Percentiles rank a stretch among this genome's conserved stretches.
phyloP scores from a whole-genome alignment of 2,888 invertebrate genomes.

The Platypus cylindrus region DNA sequence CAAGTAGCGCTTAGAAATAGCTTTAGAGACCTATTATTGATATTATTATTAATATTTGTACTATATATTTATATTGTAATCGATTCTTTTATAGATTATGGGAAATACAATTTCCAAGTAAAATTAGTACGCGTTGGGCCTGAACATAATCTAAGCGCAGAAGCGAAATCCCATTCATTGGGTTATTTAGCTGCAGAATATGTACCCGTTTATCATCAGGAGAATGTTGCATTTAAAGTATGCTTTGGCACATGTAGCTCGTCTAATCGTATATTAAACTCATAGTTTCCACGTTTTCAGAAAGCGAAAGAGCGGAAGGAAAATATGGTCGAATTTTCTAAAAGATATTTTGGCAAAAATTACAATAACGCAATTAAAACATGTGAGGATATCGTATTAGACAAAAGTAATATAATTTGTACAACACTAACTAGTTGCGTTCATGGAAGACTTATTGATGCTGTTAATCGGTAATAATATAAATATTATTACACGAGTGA shows the following conservation, averaged over 20 bases:
- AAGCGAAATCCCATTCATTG: slow-evolving; percentile 7
- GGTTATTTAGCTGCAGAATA: slow-evolving; percentile 12
- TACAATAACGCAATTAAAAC: slow-evolving; percentile 16
- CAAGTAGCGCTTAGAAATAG: too few species aligned
- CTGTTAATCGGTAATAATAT: slow-evolving; percentile 16
- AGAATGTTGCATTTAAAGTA: slow-evolving; percentile 10
- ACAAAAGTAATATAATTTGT: slow-evolving; percentile 19
- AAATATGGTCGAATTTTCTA: slow-evolving; percentile 11
- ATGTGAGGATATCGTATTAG: slow-evolving; percentile 17
- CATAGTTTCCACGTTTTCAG: slow-evolving; percentile 4
- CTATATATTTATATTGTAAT: too few species aligned
- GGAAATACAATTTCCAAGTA: slow-evolving; percentile 14
- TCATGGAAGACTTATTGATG: slow-evolving; percentile 13
- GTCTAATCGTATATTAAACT: neutral
- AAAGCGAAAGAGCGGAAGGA: slow-evolving; percentile 5
- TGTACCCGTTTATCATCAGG: slow-evolving; percentile 8
- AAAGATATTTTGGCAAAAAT: slow-evolving; percentile 13
- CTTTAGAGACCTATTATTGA: too few species aligned
- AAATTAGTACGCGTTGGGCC: slow-evolving; percentile 40
- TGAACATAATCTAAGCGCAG: slow-evolving; percentile 28
- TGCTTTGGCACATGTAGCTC: neutral
- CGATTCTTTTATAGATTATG: slow-evolving; percentile 16
- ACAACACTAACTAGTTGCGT: slow-evolving; percentile 22
- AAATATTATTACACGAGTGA: too few species aligned
- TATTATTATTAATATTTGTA: too few species aligned